Evolutionary conservation across 1,140 invertebrate genomes (phyloP).

Genomic region (Drosophila nigromelanica): DNA sequence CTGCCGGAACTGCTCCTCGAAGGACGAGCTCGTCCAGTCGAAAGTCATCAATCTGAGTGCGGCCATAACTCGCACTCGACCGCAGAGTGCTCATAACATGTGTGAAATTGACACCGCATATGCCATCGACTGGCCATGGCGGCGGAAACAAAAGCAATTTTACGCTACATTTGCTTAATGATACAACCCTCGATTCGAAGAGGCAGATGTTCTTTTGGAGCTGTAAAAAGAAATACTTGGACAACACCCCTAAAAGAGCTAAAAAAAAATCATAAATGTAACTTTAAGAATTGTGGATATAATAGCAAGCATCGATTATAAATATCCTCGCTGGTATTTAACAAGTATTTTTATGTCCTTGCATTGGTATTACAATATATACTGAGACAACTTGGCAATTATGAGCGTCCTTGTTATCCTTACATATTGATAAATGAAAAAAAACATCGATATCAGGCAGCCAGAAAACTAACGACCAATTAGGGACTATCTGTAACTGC

Average conservation of each 20-base stretch:
- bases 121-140: slow-evolving; percentile 42
- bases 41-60: slow-evolving; percentile 70
- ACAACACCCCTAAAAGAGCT: slow-evolving; percentile 21
- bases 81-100: slow-evolving; percentile 76
- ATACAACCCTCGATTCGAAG: slow-evolving; percentile 41
- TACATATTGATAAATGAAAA: too few relatives aligned
- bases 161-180: slow-evolving; percentile 80
- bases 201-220: slow-evolving; percentile 53
- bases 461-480: too few relatives aligned
- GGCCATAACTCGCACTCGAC: slow-evolving; percentile 37
- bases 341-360: too few relatives aligned
- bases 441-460: too few relatives aligned
- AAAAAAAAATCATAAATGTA: slow-evolving; percentile 19
- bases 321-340: neutral
- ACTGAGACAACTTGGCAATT: too few relatives aligned
- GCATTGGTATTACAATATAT: too few relatives aligned
- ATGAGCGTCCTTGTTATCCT: too few relatives aligned
- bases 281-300: neutral
- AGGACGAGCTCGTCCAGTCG: slow-evolving; percentile 45
- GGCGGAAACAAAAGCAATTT: slow-evolving; percentile 69
- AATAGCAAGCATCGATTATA: neutral
- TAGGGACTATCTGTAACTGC: too few relatives aligned
- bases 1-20: slow-evolving; percentile 53
- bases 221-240: slow-evolving; percentile 32
- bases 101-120: slow-evolving; percentile 80